Base-by-base conservation (phyloP, 2,888 invertebrate species). In the Cephus pygmeus region DNA sequence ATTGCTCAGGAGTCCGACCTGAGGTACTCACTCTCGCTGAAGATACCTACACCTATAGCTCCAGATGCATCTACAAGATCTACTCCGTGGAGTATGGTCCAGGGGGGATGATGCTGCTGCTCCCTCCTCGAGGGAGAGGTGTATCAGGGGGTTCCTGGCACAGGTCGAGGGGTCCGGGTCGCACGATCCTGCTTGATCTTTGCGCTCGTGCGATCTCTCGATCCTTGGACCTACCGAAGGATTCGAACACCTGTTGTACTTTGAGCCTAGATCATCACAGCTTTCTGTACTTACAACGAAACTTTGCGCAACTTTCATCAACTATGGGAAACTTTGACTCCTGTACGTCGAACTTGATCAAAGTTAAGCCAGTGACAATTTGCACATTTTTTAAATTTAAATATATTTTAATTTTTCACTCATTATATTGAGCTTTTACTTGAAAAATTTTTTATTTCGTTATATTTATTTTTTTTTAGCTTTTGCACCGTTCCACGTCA, bases 131-230 rank as follows among this genome's bases (percentile, higher is more conserved):
- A 80, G 81, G 12, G 73, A 74, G 56, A 75, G 75, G 73, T 76
- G 69, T 56, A 56, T 56, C 56, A 56, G 56, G 23, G 77, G 40
- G 71, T 71, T 71, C 71, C 82, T 84, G 83, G 82, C 83, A 88
- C 89, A 89, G 90, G 90, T 90, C 90, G 89, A 89, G 90, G 89
- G 90, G 90, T 89, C 90, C 90, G 89, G 90, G 90, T 90, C 90
- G 89, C 90, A 90, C 90, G 90, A 90, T 90, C 90, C 90, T 90
- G 90, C 86, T 90, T 90, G 90, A 90, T 90, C 90, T 90, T 90
- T 90, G 90, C 89, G 90, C 90, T 90, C 90, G 90, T 90, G 90
- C 90, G 90, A 89, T 89, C 89, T 88, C 86, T 87, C 86, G 84
- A 87, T 86, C 85, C 85, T 84, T 81, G 74, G 36, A 81, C 81